These are phyloP conservation scores for Steinernema scapterisci DNA, from an alignment of 2,888 invertebrate species.

Conservation along the genomic window DNA sequence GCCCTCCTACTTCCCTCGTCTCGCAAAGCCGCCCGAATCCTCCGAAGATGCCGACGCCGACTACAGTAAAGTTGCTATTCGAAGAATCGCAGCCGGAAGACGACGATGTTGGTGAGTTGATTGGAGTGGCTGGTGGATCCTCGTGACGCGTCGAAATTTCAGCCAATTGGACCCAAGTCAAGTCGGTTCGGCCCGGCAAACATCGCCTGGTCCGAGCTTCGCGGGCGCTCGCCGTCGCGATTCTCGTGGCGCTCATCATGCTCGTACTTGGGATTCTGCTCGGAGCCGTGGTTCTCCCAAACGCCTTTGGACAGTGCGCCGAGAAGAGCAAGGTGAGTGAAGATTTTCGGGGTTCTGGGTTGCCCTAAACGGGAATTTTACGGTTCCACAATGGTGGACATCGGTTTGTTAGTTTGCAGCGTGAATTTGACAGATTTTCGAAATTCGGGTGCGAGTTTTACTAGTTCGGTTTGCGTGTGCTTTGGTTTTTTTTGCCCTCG, in stretches of 20 bases:
- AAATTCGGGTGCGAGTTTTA: too few relatives aligned
- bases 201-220: constrained; percentile 4
- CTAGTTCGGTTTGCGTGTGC: too few relatives aligned
- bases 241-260: constrained; percentile 40
- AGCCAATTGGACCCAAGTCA: constrained; percentile 39
- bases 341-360: too few relatives aligned
- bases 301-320: constrained; percentile 32
- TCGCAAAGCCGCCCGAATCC: background rate
- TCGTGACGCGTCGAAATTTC: constrained; percentile 29
- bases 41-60: constrained; percentile 33
- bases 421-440: too few relatives aligned
- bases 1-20: background rate
- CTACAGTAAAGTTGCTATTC: constrained; percentile 37
- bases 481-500: too few relatives aligned
- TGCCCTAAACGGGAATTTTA: too few relatives aligned
- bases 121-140: background rate
- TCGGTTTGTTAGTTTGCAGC: too few relatives aligned
- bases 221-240: constrained; percentile 30
- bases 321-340: background rate
- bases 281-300: constrained; percentile 45
- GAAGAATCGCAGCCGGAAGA: constrained; percentile 33
- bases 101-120: constrained; percentile 34
- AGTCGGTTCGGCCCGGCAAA: constrained; percentile 31
- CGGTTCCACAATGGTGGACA: too few relatives aligned
- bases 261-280: constrained; percentile 46